Evolutionary conservation across 2,888 invertebrate genomes (phyloP).

Genomic region (Elmis aenea): DNA sequence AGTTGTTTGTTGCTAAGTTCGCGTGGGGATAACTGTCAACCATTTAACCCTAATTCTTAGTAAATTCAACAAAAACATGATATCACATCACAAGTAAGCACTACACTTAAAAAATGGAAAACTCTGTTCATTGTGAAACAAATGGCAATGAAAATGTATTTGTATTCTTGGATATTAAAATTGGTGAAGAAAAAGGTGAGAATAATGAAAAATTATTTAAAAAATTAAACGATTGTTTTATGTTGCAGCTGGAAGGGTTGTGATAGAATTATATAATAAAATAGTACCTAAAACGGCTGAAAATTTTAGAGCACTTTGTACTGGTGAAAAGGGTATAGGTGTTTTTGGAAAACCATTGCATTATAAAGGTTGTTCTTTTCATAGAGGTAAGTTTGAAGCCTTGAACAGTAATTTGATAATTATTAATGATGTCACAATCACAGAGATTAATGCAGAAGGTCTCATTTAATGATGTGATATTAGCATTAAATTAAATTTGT

Average conservation of each 20-base stretch:
- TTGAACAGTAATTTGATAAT: background rate
- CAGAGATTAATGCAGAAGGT: too few relatives aligned
- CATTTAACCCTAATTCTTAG: too few relatives aligned
- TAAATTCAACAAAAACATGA: too few relatives aligned
- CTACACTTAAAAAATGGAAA: slow-evolving; percentile 7
- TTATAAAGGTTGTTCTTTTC: slow-evolving; percentile 79
- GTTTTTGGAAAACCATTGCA: slow-evolving; percentile 66
- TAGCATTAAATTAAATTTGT: too few relatives aligned
- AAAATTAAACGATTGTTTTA: slow-evolving; percentile 1
- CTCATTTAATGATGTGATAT: too few relatives aligned
- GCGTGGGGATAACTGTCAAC: too few relatives aligned
- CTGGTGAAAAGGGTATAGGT: slow-evolving; percentile 81
- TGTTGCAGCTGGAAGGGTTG: slow-evolving; percentile 68
- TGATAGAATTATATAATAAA: slow-evolving; percentile 82
- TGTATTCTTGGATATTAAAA: slow-evolving; percentile 67
- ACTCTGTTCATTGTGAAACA: slow-evolving; percentile 10
- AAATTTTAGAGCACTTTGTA: slow-evolving; percentile 88
- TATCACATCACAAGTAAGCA: too few relatives aligned
- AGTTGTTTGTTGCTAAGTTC: too few relatives aligned
- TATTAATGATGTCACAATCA: too few relatives aligned
- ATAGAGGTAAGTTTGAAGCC: slow-evolving; percentile 66
- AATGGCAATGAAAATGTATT: slow-evolving; percentile 52
- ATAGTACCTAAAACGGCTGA: slow-evolving; percentile 82
- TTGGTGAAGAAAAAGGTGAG: slow-evolving; percentile 64
- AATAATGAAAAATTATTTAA: slow-evolving; percentile 5